A percentile compares a stretch with the other conserved stretches of the same genome.
Evolutionary conservation across 2,797 vertebrate genomes (phyloP).

Genomic region (Poliocrania exsul): DNA sequence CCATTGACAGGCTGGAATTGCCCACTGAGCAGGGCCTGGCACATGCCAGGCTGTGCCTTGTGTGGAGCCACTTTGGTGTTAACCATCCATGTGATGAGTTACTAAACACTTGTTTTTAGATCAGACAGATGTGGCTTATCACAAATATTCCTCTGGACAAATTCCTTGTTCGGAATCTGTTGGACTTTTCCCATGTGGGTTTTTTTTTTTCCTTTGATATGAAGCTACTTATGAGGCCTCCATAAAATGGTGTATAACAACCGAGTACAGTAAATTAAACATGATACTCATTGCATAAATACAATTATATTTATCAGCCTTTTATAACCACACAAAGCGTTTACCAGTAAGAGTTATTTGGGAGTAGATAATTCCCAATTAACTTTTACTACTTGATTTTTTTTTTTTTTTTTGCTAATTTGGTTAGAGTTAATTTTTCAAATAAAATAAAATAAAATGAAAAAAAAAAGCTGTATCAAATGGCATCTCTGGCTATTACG

Average conservation of each 20-base stretch:
- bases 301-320: conserved; percentile 74
- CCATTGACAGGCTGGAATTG: background rate
- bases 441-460: conserved; percentile 18
- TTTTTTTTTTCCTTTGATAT: background rate
- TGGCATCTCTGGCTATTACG: conserved; percentile 61
- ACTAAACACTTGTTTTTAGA: background rate
- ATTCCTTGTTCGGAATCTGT: background rate
- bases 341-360: conserved; percentile 70
- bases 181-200: background rate
- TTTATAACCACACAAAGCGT: conserved; percentile 67
- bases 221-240: conserved; percentile 38
- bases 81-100: background rate
- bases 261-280: conserved; percentile 71
- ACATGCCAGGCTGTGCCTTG: too few relatives aligned
- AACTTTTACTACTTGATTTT: conserved; percentile 70
- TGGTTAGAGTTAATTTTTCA: conserved; percentile 69
- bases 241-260: conserved; percentile 55
- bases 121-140: background rate
- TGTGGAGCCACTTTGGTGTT: background rate
- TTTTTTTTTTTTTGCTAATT: conserved; percentile 38
- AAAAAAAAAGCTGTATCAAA: conserved; percentile 44
- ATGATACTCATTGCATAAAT: conserved; percentile 72
- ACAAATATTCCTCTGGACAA: background rate
- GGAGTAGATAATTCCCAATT: conserved; percentile 71
- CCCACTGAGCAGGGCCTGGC: background rate